Percentiles rank a stretch among this genome's conserved stretches.
These are phyloP conservation scores for Carassius auratus DNA, from an alignment of 2,113 vertebrate genomes.

Conservation along the genomic window DNA sequence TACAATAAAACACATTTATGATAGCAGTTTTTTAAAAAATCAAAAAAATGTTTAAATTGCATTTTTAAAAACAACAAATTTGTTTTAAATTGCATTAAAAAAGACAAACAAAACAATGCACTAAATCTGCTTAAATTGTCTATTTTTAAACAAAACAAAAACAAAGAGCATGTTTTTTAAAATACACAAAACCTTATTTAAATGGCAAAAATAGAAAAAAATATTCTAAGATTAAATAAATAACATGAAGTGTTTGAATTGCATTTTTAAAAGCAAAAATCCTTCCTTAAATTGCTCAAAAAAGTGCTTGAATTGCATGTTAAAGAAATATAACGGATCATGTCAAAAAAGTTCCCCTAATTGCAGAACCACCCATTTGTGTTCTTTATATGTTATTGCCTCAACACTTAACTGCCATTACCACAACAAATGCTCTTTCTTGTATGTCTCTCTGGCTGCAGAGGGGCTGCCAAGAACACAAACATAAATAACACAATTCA, in stretches of 20 bases:
- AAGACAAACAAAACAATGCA: too few species aligned
- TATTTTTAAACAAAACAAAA: too few species aligned
- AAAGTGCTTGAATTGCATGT: background rate
- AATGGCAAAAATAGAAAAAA: too few species aligned
- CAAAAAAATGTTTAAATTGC: too few species aligned
- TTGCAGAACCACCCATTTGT: background rate
- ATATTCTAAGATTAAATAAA: too few species aligned
- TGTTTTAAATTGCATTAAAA: too few species aligned
- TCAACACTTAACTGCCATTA: background rate
- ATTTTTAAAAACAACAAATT: too few species aligned
- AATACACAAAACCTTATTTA: background rate
- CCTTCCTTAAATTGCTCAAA: background rate
- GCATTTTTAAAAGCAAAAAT: background rate
- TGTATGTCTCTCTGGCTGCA: background rate
- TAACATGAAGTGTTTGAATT: too few species aligned
- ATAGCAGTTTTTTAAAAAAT: too few species aligned
- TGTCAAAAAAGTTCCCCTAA: background rate
- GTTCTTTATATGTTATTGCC: background rate
- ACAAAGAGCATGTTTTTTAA: background rate
- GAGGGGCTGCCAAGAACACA: slow-evolving; percentile 3
- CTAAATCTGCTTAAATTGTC: too few species aligned
- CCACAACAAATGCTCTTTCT: slow-evolving; percentile 1
- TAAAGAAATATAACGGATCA: background rate
- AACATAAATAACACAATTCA: slow-evolving; percentile 11
- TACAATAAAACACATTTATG: too few species aligned